Evolutionary conservation across 2,797 vertebrate species (phyloP).

Genomic region (Danio albolineatus): DNA sequence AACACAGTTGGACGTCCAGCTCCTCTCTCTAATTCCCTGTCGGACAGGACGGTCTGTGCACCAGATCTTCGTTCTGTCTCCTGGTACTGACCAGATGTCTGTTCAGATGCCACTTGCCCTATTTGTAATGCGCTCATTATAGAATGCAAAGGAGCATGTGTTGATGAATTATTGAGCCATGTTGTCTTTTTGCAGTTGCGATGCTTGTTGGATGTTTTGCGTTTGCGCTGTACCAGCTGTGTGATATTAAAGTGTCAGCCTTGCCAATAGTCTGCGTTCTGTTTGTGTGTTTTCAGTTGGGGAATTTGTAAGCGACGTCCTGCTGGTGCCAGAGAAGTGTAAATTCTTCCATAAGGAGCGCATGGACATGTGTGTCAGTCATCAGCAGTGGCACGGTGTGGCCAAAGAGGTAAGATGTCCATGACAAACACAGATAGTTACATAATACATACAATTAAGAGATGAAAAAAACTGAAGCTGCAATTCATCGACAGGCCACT

Average conservation of each 20-base stretch:
- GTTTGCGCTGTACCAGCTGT: constrained; percentile 12
- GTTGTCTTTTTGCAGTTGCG: constrained; percentile 16
- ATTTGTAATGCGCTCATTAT: constrained; percentile 57
- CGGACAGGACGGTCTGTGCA: neutral
- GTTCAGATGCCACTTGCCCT: constrained; percentile 63
- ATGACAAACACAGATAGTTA: neutral
- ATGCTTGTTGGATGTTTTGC: neutral
- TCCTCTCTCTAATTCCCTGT: neutral
- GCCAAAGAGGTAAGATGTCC: constrained; percentile 89
- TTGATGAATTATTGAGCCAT: constrained; percentile 69
- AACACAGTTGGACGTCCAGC: neutral
- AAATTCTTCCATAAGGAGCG: constrained; percentile 95
- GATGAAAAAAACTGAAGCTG: too few relatives aligned
- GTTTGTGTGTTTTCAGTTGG: constrained; percentile 83
- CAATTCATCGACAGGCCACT: too few relatives aligned
- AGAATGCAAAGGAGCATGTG: constrained; percentile 63
- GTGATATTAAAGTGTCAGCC: constrained; percentile 47
- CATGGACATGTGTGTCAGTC: constrained; percentile 91
- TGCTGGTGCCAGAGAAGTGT: constrained; percentile 95
- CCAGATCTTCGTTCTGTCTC: constrained; percentile 31
- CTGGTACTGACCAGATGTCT: constrained; percentile 63
- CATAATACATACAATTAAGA: neutral
- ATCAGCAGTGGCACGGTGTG: constrained; percentile 92
- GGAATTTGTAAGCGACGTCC: constrained; percentile 95
- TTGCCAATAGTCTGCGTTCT: neutral